Base-by-base conservation (phyloP, 2,113 vertebrate species). In the Mustela lutreola region DNA sequence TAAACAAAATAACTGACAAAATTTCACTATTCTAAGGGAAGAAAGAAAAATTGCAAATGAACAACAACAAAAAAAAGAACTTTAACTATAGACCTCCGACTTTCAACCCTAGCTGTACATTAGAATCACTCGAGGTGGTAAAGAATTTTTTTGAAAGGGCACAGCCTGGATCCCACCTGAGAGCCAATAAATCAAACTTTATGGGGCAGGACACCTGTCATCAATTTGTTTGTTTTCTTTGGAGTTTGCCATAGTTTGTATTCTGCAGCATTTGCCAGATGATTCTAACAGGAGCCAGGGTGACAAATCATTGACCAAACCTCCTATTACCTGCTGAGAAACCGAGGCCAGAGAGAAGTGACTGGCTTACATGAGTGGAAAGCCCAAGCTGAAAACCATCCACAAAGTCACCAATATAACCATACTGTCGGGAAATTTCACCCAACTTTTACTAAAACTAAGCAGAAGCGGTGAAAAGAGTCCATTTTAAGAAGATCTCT, bases 361-460 rank as follows among this genome's bases (percentile, higher is more conserved):
- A 56, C 31, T 53, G 83, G 22, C 24, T 21, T 21, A 0, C 33
- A 60, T 88, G 48, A 87, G 67, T 31, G 28, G 58, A 90, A 84
- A 85, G 58, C 26, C 42, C 22, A 92, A 67, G 60, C 53, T 92
- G 67, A 26, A 39, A 62, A 50, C 39, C 65, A 76, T 39, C 31
- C 19, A 48, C 15, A 26, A 67, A 71, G 18, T 91, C 92, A 56
- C 85, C 81, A 94, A 60, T 33, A 42, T 75, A 90, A 87, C 96
- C 89, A 78, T 4, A 76, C 15, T 42, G 39, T 90, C 89, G 82
- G n/a, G 45, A 93, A 78, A 87, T 60, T 60, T 90, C 76, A 88
- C 60, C 76, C 87, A 88, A 88, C 28, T 84, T 94, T 24, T 93
- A 60, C 48, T 83, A 45, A 95, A 96, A 90, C 19, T 36, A n/a